These are phyloP conservation scores for Zaprionus davidi DNA, from an alignment of 1,140 invertebrate species.

Conservation along the genomic window DNA sequence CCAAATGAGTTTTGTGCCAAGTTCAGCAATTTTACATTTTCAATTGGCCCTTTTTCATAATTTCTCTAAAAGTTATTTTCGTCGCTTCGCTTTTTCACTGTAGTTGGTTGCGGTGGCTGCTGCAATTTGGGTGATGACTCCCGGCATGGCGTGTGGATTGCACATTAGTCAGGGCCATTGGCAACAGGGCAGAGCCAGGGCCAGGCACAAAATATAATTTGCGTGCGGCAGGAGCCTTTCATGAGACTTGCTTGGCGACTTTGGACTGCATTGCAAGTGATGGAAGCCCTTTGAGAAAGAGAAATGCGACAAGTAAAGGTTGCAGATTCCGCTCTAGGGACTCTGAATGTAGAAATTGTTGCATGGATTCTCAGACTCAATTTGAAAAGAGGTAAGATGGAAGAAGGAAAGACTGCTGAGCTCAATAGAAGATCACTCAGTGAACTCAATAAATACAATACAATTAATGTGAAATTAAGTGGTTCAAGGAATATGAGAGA, in stretches of 20 bases:
- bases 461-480: too few relatives aligned
- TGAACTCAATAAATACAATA: too few relatives aligned
- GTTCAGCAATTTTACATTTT: constrained; percentile 72
- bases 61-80: constrained; percentile 50
- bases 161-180: constrained; percentile 1
- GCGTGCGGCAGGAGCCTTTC: background rate
- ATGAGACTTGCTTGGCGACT: background rate
- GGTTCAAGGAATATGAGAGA: too few relatives aligned
- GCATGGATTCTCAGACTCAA: background rate
- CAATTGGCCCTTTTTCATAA: constrained; percentile 67
- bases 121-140: constrained; percentile 1
- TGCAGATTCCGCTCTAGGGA: background rate
- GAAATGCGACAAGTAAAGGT: background rate
- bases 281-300: background rate
- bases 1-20: constrained; percentile 73
- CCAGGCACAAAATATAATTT: background rate
- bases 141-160: constrained; percentile 1
- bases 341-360: background rate
- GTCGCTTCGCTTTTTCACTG: background rate
- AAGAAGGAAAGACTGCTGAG: too few relatives aligned
- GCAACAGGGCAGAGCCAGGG: too few relatives aligned
- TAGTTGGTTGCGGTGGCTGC: constrained; percentile 1
- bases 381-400: too few relatives aligned
- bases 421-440: too few relatives aligned
- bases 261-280: background rate